Evolutionary conservation across 1,140 invertebrate species (phyloP).

Genomic region (Drosophila navojoa): DNA sequence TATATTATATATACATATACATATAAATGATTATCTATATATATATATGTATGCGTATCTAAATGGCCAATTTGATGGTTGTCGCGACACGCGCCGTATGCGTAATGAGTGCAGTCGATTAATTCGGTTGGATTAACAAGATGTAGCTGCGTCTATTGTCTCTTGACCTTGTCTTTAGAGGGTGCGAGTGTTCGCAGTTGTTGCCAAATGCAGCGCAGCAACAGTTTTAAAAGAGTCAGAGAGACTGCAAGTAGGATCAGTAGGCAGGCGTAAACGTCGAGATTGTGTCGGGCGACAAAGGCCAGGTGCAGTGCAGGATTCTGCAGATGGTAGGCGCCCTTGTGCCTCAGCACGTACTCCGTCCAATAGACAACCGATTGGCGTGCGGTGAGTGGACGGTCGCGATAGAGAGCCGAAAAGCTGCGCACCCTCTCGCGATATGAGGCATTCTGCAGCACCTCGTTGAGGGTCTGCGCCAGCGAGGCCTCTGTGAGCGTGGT

Average conservation of each 20-base stretch:
- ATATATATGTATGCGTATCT: not conserved
- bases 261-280: constrained; percentile 65
- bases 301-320: constrained; percentile 61
- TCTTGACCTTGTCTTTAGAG: constrained; percentile 28
- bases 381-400: constrained; percentile 75
- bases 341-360: constrained; percentile 84
- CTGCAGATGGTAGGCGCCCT: constrained; percentile 83
- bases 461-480: constrained; percentile 33
- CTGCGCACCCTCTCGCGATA: constrained; percentile 39
- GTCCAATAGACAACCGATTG: constrained; percentile 84
- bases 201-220: constrained; percentile 10
- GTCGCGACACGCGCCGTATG: constrained; percentile 13
- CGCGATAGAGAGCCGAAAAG: constrained; percentile 66
- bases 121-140: constrained; percentile 1
- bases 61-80: not conserved
- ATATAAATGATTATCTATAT: constrained; percentile 3
- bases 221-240: constrained; percentile 5
- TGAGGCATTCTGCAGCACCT: constrained; percentile 46
- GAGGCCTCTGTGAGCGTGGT: constrained; percentile 8
- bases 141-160: constrained; percentile 7
- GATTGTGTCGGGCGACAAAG: constrained; percentile 60
- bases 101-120: constrained; percentile 9
- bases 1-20: not conserved
- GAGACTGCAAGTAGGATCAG: constrained; percentile 19
- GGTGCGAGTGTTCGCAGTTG: not conserved